Conservation (phyloP, 1,140 invertebrate genomes). For the Papilio dardanus region DNA sequence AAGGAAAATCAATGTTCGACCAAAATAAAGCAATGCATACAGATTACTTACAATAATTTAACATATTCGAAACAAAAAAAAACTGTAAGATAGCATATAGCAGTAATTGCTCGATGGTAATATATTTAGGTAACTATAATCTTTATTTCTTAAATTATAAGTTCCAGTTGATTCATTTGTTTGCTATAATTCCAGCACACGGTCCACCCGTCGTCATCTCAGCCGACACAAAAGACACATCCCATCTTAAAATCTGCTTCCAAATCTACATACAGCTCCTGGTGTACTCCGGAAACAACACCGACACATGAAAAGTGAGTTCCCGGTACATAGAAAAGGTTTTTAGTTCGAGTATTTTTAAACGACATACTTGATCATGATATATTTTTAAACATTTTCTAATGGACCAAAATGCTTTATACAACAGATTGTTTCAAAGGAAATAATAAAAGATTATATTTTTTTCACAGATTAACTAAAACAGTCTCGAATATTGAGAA, state of each 20-base stretch:
- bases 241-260: conserved; percentile 13
- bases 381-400: too few species aligned
- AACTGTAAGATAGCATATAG: too few species aligned
- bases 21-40: not conserved
- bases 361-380: too few species aligned
- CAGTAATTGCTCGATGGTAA: too few species aligned
- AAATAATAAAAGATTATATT: not conserved
- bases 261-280: conserved; percentile 56
- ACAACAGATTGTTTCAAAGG: too few species aligned
- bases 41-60: not conserved
- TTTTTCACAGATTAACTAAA: conserved; percentile 51
- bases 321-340: too few species aligned
- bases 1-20: not conserved
- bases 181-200: conserved; percentile 54
- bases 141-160: too few species aligned
- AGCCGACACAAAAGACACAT: conserved; percentile 5
- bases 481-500: conserved; percentile 60
- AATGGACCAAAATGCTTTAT: too few species aligned
- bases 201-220: conserved; percentile 54
- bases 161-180: not conserved
- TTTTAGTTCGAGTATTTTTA: too few species aligned
- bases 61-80: not conserved
- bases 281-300: conserved; percentile 63
- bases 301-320: conserved; percentile 55
- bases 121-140: too few species aligned